Conservation (phyloP, 2,113 vertebrate genomes). For the Poecile atricapillus region DNA sequence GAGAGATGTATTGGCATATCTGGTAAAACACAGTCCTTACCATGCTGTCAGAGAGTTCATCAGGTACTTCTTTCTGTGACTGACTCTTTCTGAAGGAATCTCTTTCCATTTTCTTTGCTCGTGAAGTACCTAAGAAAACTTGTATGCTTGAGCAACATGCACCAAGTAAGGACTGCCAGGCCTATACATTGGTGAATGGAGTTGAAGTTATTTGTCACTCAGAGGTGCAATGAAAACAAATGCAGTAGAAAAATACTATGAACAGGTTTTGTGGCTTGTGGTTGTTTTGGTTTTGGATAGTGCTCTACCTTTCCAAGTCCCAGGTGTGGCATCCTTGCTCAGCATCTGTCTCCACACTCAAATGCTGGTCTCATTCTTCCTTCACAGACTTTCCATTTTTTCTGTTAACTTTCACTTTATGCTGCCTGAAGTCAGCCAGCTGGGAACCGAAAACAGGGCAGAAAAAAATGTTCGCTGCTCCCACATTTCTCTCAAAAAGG, state of each 20-base stretch:
- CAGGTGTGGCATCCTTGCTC: background rate
- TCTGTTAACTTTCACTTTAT: background rate
- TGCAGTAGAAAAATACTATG: background rate
- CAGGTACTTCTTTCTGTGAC: background rate
- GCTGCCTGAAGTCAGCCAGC: background rate
- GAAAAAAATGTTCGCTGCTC: background rate
- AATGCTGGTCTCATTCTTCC: background rate
- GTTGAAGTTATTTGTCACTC: background rate
- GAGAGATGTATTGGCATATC: background rate
- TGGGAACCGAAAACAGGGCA: background rate
- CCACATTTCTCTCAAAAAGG: background rate
- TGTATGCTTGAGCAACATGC: background rate
- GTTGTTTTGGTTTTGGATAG: background rate
- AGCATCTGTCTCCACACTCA: rapidly evolving
- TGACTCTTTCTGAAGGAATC: background rate
- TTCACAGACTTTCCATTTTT: background rate
- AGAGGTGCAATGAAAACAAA: background rate
- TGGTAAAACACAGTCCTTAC: background rate
- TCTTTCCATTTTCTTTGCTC: background rate
- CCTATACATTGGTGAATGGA: background rate
- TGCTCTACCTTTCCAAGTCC: background rate
- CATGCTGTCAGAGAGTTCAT: background rate
- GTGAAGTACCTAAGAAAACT: background rate
- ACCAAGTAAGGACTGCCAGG: background rate
- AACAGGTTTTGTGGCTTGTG: background rate